Base-by-base conservation (phyloP, 2,888 invertebrate genomes). In the Buathra laborator region DNA sequence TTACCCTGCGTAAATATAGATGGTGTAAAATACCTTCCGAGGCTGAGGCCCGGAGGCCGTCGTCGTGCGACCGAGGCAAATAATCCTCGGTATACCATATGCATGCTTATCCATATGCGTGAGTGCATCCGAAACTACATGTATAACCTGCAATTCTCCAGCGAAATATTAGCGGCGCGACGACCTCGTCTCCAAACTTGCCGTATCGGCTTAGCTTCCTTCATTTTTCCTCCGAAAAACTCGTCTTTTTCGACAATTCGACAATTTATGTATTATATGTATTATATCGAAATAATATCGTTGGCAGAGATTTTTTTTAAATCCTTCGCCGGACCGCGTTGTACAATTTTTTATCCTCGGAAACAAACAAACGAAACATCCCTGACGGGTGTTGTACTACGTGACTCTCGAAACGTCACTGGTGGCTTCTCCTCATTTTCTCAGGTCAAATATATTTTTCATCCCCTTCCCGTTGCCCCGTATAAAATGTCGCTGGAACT, bases 1-100 rank as follows among this genome's bases (percentile, higher is more conserved):
- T 92, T 92, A 86, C 88, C 84, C 88, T 87, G 90, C 77, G 90
- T 89, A 91, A 92, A 92, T 90, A 92, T 89, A 88, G 88, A 87
- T 84, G 87, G 89, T 87, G 90, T 89, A 90, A 91, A 92, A 91
- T 91, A 91, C 89, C 88, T 91, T 90, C 87, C 91, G 92, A 92
- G 92, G 90, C 88, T 92, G 89, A 78, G 87, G 37, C 37, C 81
- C 89, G 88, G 89, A 91, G 91, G 92, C 89, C 90, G 90, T 90
- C 90, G 90, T 90, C 24, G 24, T 16, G 87, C 67, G 48, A 64
- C 87, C 88, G 86, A 86, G 81, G 88, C 87, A 88, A 91, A 91
- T 89, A 90, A 85, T 81, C 66, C 66, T 59, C 29, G 32, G 14
- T 62, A 43, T 44, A n/a, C n/a, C 51, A 64, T 53, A n/a, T 16